A percentile compares a stretch with the other conserved stretches of the same genome.
phyloP scores from a whole-genome alignment of 2,888 invertebrate species.

The Lepidocyrtoides sp. region DNA sequence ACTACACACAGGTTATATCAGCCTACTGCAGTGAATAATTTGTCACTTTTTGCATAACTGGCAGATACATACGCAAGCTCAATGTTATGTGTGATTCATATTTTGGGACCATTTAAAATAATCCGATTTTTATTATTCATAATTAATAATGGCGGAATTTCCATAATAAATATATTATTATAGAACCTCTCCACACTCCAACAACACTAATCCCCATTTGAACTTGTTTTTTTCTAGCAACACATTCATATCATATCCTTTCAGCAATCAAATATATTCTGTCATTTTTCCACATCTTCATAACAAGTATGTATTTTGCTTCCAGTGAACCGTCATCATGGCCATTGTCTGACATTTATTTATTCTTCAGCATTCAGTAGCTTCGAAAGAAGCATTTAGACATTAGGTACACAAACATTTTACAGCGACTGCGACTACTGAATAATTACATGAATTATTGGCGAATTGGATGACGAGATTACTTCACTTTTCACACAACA shows the following conservation, averaged over 20 bases:
- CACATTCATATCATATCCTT: not conserved
- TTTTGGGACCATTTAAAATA: slow-evolving; percentile 15
- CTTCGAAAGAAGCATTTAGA: not conserved
- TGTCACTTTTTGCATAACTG: slow-evolving; percentile 20
- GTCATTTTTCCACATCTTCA: not conserved
- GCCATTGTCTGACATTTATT: not conserved
- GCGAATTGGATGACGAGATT: not conserved
- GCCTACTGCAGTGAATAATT: not conserved
- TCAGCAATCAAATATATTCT: not conserved
- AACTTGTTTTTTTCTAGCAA: slow-evolving; percentile 10
- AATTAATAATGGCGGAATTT: not conserved
- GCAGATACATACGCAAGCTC: not conserved
- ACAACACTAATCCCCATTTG: not conserved
- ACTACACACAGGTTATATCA: slow-evolving; percentile 25
- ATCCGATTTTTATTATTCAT: slow-evolving; percentile 28
- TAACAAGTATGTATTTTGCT: not conserved
- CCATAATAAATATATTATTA: not conserved
- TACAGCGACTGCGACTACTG: not conserved
- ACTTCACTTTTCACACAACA: not conserved
- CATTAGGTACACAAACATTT: not conserved
- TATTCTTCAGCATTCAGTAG: no score
- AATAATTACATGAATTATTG: not conserved
- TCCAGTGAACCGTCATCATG: not conserved
- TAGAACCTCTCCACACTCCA: not conserved
- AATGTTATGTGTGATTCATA: not conserved